phyloP scores from a whole-genome alignment of 2,888 invertebrate species.

The Nudaria mundana region DNA sequence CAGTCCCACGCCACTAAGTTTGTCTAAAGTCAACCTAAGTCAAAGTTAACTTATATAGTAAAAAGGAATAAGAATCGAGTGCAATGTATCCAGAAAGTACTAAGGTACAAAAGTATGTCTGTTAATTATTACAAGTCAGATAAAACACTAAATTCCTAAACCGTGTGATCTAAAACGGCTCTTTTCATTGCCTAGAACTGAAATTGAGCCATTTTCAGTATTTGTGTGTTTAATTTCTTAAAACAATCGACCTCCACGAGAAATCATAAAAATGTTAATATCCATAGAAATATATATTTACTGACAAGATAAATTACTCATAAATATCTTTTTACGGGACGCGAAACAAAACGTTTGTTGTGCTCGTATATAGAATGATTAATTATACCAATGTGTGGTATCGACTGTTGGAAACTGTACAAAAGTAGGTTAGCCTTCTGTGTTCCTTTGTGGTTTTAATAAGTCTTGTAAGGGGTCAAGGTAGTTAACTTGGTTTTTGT shows the following conservation, averaged over 20 bases:
- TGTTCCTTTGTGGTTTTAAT: constrained; percentile 11
- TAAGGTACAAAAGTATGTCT: no score
- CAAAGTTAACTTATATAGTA: no score
- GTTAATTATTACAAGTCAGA: no score
- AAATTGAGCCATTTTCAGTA: no score
- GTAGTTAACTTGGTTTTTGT: neutral
- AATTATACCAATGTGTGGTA: constrained; percentile 17
- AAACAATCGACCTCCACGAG: neutral
- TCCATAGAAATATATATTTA: constrained; percentile 7
- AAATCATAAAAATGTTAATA: constrained; percentile 7
- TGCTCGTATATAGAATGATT: constrained; percentile 28
- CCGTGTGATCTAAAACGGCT: no score
- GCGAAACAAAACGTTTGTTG: constrained; percentile 12
- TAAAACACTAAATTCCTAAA: no score
- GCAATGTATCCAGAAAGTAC: no score
- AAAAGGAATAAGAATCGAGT: no score
- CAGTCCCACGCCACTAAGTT: no score
- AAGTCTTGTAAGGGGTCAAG: constrained; percentile 15
- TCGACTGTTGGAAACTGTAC: constrained; percentile 6
- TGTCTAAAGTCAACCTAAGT: no score
- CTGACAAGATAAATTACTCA: constrained; percentile 5
- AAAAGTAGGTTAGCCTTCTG: constrained; percentile 13
- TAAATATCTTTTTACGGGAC: constrained; percentile 2
- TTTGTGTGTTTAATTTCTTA: no score
- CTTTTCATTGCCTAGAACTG: no score